Base-by-base conservation (phyloP, 2,888 invertebrate species). In the Apocheima hispidaria region DNA sequence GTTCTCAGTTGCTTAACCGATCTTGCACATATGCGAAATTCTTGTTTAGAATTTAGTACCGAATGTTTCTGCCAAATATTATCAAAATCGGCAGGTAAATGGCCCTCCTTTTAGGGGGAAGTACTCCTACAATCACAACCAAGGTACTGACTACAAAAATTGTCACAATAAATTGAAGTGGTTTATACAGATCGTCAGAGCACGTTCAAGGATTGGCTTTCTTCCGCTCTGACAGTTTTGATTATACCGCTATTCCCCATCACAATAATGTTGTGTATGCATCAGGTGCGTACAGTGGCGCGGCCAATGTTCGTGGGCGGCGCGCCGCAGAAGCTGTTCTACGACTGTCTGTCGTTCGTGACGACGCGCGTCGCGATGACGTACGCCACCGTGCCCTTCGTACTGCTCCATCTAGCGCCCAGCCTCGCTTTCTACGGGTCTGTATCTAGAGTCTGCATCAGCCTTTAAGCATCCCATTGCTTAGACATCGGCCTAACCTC, bases 361-460 rank as follows among this genome's bases (percentile, higher is more conserved):
- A 94, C 95, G 36, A 98, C 98, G 18, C 95, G 98, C 72, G 84
- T 98, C 49, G 95, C 96, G 63, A 95, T 99, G 94, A 96, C 97
- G 30, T 99, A 99, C 84, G 94, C 97, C 54, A 97, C 98, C 43
- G 97, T 98, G 85, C 97, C 98, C 70, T 99, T 99, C 89, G 95
- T 99, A 63, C 91, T 99, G 65, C 94, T 99, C 77, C 97, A 98
- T 81, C 95, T 98, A 73, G 93, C 94, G 83, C 95, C 97, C 33
- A 95, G 96, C 75, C 88, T 97, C 56, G 93, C 94, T 58, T 92
- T 98, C 74, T 97, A 96, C 87, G 95, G 95, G 98, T 98, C 93
- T 30, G 57, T 64, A 65, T 43, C 14, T 36, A 16, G 12, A 18
- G 16, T 16, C n/a, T 21, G 10, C 3, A n/a, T n/a, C n/a, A n/a